Base-by-base conservation (phyloP, 2,113 vertebrate species). In the Phalacrocorax pelagicus region DNA sequence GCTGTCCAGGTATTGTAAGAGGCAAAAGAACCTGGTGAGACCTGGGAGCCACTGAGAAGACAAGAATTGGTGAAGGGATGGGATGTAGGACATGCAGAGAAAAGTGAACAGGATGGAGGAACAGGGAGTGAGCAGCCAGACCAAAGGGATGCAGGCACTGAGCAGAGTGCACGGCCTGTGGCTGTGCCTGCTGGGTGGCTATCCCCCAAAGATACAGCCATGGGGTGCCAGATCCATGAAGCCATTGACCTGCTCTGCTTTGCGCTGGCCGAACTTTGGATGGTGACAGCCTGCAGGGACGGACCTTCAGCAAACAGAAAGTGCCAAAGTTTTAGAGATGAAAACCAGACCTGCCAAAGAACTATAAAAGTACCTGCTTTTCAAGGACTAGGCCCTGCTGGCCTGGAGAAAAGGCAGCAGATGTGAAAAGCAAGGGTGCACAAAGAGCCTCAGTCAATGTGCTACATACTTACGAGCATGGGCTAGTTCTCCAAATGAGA, bases 141-240 rank as follows among this genome's bases (percentile, higher is more conserved):
- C 36, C 5, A 11, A 57, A 8, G 42, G 21, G 40, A 14, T 36
- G 12, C 52, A 65, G n/a, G 44, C 18, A 20, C 38, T 71, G 65
- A 84, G 44, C 38, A 59, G 65, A 71, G 40, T 19, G 9, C 3
- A 4, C 55, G 17, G 20, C 30, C 46, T 0, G 0, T 52, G 47
- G 44, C 52, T 2, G 1, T 91, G 49, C 14, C 42, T 6, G 3
- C 20, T 59, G 42, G 15, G 40, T 9, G 17, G 19, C 26, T 2
- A 2, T n/a, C 10, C 26, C 22, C 20, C 8, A 2, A 12, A 38
- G 40, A 44, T 8, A 17, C 20, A 58, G 12, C 30, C 2, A 0
- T 42, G 34, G 32, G 32, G 4, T 49, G 26, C n/a, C 44, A 66
- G n/a, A 46, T 55, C 49, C 36, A 6, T 24, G 24, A 69, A 61